These are phyloP conservation scores for Sialia sialis DNA, from an alignment of 2,113 vertebrate species.

Conservation along the genomic window DNA sequence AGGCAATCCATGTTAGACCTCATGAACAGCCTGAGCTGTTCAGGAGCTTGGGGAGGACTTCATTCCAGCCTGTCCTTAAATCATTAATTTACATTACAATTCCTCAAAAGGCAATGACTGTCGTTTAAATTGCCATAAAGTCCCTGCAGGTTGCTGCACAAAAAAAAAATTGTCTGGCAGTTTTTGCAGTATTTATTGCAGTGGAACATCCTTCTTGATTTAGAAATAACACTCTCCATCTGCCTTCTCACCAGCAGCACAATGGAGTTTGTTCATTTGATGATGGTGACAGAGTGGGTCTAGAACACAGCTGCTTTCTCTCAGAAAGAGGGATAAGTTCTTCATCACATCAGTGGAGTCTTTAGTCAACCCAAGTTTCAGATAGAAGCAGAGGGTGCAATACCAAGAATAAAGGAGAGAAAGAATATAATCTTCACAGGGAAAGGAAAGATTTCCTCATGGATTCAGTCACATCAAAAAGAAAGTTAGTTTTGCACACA, in stretches of 20 bases:
- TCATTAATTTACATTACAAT: not conserved
- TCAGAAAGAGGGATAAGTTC: not conserved
- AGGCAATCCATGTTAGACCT: not conserved
- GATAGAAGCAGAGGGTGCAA: not conserved
- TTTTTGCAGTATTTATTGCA: not conserved
- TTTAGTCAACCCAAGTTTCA: not conserved
- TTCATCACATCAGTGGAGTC: rapidly evolving
- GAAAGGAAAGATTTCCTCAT: not conserved
- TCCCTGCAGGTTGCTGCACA: not conserved
- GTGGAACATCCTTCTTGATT: not conserved
- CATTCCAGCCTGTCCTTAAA: not conserved
- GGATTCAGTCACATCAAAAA: not conserved
- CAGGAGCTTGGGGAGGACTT: not conserved
- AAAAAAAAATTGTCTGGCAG: not conserved
- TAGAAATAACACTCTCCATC: not conserved
- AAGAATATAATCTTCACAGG: not conserved
- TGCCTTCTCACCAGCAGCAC: not conserved
- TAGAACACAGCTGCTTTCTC: not conserved
- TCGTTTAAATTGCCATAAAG: not conserved
- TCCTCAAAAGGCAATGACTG: not conserved
- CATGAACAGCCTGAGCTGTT: not conserved
- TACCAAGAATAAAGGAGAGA: not conserved
- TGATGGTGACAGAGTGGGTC: not conserved
- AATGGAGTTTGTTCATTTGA: not conserved
- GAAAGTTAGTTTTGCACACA: not conserved